These are phyloP conservation scores for Acanthopagrus latus DNA, from an alignment of 2,797 vertebrate species.

Conservation along the genomic window DNA sequence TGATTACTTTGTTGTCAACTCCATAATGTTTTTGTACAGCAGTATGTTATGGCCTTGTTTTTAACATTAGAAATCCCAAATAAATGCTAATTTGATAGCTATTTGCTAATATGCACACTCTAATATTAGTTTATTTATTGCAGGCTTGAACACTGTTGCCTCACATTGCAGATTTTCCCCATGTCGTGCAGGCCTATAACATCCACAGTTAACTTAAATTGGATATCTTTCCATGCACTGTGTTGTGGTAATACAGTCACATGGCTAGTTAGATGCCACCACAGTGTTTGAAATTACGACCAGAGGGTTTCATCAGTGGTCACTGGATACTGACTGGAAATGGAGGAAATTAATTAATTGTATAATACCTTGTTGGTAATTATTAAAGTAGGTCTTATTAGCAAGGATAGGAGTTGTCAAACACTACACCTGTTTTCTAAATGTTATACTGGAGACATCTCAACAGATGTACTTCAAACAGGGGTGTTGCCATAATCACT, in stretches of 20 bases:
- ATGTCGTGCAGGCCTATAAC: too few species aligned
- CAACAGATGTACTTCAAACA: background rate
- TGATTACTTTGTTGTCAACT: too few species aligned
- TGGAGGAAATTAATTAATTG: background rate
- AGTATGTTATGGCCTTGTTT: too few species aligned
- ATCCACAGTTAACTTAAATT: background rate
- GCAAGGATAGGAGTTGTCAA: too few species aligned
- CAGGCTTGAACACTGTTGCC: too few species aligned
- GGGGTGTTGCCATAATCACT: background rate
- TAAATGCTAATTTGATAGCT: too few species aligned
- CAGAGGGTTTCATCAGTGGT: slow-evolving; percentile 21
- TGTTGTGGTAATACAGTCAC: background rate
- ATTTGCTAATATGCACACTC: too few species aligned
- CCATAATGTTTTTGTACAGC: too few species aligned
- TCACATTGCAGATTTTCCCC: too few species aligned
- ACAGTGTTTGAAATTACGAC: slow-evolving; percentile 12
- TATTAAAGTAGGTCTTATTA: background rate
- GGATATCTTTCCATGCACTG: background rate
- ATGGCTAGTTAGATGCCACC: background rate
- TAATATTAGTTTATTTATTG: too few species aligned
- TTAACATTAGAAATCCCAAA: too few species aligned
- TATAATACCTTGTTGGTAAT: background rate
- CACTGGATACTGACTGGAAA: background rate
- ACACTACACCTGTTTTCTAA: background rate
- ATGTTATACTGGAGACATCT: background rate